Evolutionary conservation across 2,797 vertebrate species (phyloP), one percentile per base, ranked within the genome.

Genomic region (Myioborus melanocephalus): DNA sequence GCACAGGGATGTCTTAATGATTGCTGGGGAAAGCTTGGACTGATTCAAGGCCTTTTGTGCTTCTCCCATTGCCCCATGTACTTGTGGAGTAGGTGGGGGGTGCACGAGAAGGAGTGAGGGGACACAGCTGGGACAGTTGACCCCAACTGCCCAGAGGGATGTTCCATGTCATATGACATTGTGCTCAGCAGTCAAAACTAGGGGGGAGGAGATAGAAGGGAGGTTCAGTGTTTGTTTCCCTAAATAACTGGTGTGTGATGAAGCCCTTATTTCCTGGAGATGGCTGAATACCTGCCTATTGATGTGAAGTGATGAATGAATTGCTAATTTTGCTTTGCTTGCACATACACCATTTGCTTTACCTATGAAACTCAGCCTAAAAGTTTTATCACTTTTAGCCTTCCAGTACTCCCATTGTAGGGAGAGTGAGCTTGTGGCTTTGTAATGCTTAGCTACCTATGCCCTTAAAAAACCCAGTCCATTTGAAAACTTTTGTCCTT

Each of bases 81-180:
- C 20, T 46, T 60, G 28, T 2, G 11, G 3, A 52, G 10, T 27
- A 35, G 32, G 18, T 35, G 46, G 16, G 19, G 14, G 3, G 3
- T 50, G 19, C 53, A 30, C 0, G 2, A 50, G 53, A 21, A 28
- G 6, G 12, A 81, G 46, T 15, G 66, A 63, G 22, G 44, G 23
- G 13, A 39, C 26, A 30, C 10, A 71, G 49, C 39, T n/a, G 13
- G 65, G 49, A 41, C 55, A 89, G 41, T 47, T 65, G 65, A 39
- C 13, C 27, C 46, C 32, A 65, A 0, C 4, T 70, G 44, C 61
- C 53, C 37, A 46, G 12, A 65, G 8, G 24, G 28, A 23, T 61
- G 11, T 53, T 11, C 37, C 14, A 5, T 24, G n/a, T 24, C 8
- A 3, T 37, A 4, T 43, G 18, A 3, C 3, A 2, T 13, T 14